Conservation (phyloP, 2,888 invertebrate species). For the Himalopsyche japonica region DNA sequence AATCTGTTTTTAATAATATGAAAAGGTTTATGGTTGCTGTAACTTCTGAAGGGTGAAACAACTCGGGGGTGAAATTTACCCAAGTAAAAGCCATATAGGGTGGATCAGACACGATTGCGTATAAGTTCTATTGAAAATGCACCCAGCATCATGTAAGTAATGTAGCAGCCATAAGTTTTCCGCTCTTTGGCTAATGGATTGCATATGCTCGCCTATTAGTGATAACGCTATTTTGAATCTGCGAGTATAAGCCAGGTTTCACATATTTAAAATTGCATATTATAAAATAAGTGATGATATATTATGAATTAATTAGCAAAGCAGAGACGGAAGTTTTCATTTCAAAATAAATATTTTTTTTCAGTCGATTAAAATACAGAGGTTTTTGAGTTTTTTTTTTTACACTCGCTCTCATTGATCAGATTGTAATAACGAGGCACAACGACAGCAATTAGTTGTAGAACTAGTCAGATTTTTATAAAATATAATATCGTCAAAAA, state of each 20-base stretch:
- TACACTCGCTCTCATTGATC: too few species aligned
- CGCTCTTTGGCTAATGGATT: slow-evolving; percentile 21
- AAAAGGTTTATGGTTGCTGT: neutral
- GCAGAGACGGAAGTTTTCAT: too few species aligned
- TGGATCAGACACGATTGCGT: slow-evolving; percentile 8
- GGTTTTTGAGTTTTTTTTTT: too few species aligned
- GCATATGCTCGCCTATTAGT: slow-evolving; percentile 11
- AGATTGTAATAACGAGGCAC: too few species aligned
- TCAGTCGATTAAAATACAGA: too few species aligned
- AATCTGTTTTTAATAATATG: too few species aligned
- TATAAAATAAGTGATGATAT: neutral
- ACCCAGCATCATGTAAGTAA: neutral
- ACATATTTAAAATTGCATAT: neutral
- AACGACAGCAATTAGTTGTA: too few species aligned
- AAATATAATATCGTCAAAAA: too few species aligned
- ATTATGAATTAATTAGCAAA: too few species aligned
- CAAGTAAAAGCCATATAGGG: neutral
- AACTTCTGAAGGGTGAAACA: neutral
- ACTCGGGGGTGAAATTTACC: neutral
- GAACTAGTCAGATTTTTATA: too few species aligned
- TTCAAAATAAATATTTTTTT: too few species aligned
- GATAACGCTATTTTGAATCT: neutral
- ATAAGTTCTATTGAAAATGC: slow-evolving; percentile 28
- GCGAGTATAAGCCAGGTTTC: neutral
- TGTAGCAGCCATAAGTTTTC: slow-evolving; percentile 13